Conservation (phyloP, 1,140 invertebrate species). For the Wiebesia pumilae region DNA sequence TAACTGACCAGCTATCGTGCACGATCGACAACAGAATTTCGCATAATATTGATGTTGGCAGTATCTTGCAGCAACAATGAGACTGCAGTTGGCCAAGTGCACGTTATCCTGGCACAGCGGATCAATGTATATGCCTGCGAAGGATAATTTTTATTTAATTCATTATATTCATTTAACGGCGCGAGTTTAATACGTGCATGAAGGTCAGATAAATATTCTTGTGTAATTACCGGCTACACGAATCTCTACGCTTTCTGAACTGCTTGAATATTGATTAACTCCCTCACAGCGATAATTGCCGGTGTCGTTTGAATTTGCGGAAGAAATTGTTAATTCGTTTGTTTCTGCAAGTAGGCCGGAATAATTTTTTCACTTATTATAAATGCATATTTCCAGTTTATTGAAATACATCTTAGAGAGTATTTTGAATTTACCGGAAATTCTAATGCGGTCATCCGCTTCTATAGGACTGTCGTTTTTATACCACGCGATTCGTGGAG, state of each 20-base stretch:
- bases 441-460: constrained; percentile 74
- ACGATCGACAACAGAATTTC: constrained; percentile 94
- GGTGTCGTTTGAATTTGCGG: constrained; percentile 80
- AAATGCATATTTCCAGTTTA: neutral
- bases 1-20: constrained; percentile 87
- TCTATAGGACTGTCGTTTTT: constrained; percentile 80
- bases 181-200: neutral
- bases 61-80: constrained; percentile 88
- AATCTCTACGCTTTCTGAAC: constrained; percentile 79
- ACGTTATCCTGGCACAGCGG: constrained; percentile 89
- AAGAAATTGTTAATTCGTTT: constrained; percentile 80
- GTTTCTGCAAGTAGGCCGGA: constrained; percentile 75
- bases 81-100: constrained; percentile 91
- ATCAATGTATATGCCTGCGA: constrained; percentile 83
- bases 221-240: constrained; percentile 80
- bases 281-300: constrained; percentile 88
- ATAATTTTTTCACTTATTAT: constrained; percentile 5
- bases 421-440: constrained; percentile 76
- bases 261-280: constrained; percentile 80
- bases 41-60: constrained; percentile 92
- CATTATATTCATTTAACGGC: neutral
- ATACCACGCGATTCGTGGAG: constrained; percentile 84
- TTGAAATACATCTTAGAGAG: neutral
- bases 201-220: neutral
- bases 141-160: neutral